Evolutionary conservation across 2,113 vertebrate species (phyloP).

Genomic region (Otis tarda): DNA sequence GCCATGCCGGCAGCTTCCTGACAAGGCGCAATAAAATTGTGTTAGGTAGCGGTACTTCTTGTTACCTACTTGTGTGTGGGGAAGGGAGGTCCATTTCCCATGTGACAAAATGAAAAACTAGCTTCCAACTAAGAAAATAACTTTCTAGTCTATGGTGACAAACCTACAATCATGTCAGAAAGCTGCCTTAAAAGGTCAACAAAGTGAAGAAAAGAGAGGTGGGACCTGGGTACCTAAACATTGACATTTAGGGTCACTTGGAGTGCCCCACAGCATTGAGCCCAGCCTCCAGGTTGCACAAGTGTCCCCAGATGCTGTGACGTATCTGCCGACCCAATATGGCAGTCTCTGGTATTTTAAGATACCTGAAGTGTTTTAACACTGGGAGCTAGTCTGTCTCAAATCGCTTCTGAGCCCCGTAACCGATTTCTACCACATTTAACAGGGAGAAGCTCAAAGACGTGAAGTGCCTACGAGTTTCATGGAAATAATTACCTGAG

Average conservation of each 20-base stretch:
- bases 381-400: not conserved
- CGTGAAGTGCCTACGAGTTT: not conserved
- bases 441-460: not conserved
- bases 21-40: not conserved
- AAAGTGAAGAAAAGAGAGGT: not conserved
- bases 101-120: not conserved
- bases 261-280: not conserved
- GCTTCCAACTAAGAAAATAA: not conserved
- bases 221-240: not conserved
- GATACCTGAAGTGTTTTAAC: not conserved
- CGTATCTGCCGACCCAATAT: not conserved
- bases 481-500: not conserved
- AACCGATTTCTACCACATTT: not conserved
- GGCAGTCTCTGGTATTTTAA: not conserved
- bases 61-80: not conserved
- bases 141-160: not conserved
- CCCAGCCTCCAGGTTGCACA: not conserved
- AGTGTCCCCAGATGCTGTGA: not conserved
- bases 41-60: not conserved
- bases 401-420: not conserved
- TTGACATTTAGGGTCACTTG: fast-evolving
- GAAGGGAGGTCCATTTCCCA: not conserved
- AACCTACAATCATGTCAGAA: not conserved
- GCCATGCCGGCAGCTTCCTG: not conserved
- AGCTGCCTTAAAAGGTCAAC: not conserved